These are phyloP conservation scores for Geophilus truncorum DNA, from an alignment of 2,888 invertebrate species.

Conservation along the genomic window DNA sequence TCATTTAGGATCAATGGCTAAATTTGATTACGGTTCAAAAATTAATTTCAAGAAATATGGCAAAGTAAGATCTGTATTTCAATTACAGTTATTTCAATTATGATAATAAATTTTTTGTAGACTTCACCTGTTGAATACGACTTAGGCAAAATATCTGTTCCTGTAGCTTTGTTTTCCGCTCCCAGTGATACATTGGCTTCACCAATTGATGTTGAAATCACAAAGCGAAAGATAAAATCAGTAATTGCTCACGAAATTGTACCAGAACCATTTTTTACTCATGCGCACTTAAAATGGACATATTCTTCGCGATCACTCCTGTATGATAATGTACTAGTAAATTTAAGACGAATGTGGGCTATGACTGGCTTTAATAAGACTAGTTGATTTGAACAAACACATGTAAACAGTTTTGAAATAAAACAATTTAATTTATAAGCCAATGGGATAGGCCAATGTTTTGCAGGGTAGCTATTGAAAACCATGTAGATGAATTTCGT, in stretches of 20 bases:
- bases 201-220: not conserved
- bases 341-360: not conserved
- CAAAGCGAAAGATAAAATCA: not conserved
- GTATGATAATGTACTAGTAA: not conserved
- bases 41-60: not conserved
- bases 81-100: not conserved
- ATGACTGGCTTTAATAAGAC: no score
- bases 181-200: not conserved
- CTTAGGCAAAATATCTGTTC: not conserved
- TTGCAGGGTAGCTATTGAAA: no score
- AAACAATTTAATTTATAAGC: no score
- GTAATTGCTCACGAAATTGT: not conserved
- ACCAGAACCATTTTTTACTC: not conserved
- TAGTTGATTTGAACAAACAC: no score
- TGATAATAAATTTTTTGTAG: not conserved
- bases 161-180: not conserved
- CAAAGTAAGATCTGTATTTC: not conserved
- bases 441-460: no score
- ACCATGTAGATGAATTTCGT: no score
- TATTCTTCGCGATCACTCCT: not conserved
- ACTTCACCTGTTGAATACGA: not conserved
- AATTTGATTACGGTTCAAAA: not conserved
- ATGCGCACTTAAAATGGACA: not conserved
- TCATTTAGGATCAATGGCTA: not conserved
- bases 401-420: no score